Percentiles rank a stretch among this genome's conserved stretches.
These are phyloP conservation scores for Argya squamiceps DNA, from an alignment of 2,797 vertebrate genomes.

Conservation along the genomic window DNA sequence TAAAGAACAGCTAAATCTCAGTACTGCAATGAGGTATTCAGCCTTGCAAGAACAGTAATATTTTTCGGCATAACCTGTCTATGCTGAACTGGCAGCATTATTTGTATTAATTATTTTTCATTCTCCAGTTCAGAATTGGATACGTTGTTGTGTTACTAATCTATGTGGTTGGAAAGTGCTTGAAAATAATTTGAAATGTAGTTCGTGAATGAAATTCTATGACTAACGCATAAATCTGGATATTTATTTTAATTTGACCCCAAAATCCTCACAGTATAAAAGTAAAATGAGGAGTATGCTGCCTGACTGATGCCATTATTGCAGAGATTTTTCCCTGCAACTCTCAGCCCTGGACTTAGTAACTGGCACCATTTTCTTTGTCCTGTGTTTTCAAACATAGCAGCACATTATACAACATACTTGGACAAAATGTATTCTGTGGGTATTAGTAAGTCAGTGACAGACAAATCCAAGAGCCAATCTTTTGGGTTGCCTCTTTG, in stretches of 20 bases:
- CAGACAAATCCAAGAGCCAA: neutral
- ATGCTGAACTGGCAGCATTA: conserved; percentile 28
- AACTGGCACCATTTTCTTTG: neutral
- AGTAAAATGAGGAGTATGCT: neutral
- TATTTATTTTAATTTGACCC: neutral
- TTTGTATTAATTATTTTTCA: conserved; percentile 52
- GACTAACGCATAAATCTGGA: neutral
- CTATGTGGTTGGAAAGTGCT: neutral
- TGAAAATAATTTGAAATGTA: neutral
- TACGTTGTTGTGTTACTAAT: neutral
- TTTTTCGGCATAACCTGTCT: conserved; percentile 22
- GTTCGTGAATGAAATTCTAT: neutral
- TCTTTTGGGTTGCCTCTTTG: neutral
- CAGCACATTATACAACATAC: neutral
- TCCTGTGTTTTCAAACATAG: neutral
- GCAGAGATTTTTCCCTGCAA: neutral
- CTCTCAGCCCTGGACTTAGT: neutral
- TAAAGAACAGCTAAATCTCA: neutral
- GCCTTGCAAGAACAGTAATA: conserved; percentile 28
- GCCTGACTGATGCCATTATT: neutral
- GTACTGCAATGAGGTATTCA: neutral
- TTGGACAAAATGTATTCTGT: neutral
- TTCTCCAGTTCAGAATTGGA: neutral
- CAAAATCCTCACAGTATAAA: neutral
- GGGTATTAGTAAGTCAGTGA: neutral